Evolutionary conservation across 1,140 invertebrate genomes (phyloP).

Genomic region (Calephelis virginiensis): DNA sequence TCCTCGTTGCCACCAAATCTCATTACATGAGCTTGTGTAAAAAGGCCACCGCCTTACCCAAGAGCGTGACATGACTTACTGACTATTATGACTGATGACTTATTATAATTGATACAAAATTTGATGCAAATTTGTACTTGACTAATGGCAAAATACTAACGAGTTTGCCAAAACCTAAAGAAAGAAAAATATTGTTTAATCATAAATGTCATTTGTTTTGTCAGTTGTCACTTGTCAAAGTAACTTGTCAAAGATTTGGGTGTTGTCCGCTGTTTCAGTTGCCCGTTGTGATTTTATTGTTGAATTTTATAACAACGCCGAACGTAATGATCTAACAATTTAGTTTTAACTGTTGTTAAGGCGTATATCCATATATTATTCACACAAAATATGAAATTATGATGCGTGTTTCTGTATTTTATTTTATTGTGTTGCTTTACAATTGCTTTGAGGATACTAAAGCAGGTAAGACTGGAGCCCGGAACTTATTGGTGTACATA

Average conservation of each 20-base stretch:
- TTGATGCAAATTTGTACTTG: no score
- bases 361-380: conserved; percentile 35
- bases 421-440: conserved; percentile 65
- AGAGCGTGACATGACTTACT: no score
- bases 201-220: conserved; percentile 1
- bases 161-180: no score
- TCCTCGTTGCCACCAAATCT: no score
- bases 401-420: conserved; percentile 60
- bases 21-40: no score
- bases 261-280: conserved; percentile 58
- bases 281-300: conserved; percentile 4
- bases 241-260: conserved; percentile 31
- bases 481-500: no score
- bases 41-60: no score
- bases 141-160: no score
- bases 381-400: conserved; percentile 66
- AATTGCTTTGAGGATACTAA: conserved; percentile 49
- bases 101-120: no score
- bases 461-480: conserved; percentile 52
- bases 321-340: conserved; percentile 71
- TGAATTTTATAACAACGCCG: conserved; percentile 47
- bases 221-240: conserved; percentile 24
- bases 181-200: no score
- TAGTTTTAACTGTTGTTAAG: conserved; percentile 47
- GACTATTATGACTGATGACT: no score